Percentiles rank a stretch among this genome's conserved stretches.
phyloP scores from a whole-genome alignment of 2,113 vertebrate genomes.

The Thamnophis sirtalis region DNA sequence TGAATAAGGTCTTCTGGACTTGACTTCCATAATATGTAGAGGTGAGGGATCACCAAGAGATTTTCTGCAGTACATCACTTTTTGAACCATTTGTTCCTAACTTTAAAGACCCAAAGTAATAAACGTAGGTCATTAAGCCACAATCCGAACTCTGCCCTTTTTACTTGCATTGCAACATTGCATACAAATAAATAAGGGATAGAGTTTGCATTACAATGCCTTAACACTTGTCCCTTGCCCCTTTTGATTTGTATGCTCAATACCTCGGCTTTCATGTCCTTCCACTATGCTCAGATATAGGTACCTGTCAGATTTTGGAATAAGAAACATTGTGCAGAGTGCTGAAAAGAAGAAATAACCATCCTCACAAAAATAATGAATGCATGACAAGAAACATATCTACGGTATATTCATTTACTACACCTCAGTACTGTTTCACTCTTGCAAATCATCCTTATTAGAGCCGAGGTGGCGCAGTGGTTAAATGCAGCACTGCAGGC shows the following conservation, averaged over 20 bases:
- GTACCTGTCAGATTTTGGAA: neutral
- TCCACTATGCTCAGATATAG: neutral
- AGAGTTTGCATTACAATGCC: neutral
- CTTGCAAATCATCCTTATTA: neutral
- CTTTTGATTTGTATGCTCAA: neutral
- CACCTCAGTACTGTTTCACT: neutral
- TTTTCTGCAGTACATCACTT: neutral
- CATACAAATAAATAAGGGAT: neutral
- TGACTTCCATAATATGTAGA: neutral
- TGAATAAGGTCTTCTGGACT: neutral
- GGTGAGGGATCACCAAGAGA: neutral
- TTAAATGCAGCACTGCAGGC: too few species aligned
- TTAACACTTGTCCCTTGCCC: neutral
- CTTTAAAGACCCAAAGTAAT: neutral
- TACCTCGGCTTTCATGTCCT: neutral
- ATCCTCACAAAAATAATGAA: neutral
- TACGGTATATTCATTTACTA: neutral
- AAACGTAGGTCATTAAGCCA: neutral
- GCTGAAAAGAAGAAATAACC: neutral
- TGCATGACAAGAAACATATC: neutral
- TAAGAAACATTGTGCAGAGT: neutral
- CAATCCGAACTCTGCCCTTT: neutral
- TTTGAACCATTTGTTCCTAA: neutral
- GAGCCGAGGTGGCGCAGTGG: too few species aligned
- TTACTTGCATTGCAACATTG: neutral